Percentiles rank a stretch among this genome's conserved stretches.
Evolutionary conservation across 2,113 vertebrate genomes (phyloP).

Genomic region (Ceratotherium simum): DNA sequence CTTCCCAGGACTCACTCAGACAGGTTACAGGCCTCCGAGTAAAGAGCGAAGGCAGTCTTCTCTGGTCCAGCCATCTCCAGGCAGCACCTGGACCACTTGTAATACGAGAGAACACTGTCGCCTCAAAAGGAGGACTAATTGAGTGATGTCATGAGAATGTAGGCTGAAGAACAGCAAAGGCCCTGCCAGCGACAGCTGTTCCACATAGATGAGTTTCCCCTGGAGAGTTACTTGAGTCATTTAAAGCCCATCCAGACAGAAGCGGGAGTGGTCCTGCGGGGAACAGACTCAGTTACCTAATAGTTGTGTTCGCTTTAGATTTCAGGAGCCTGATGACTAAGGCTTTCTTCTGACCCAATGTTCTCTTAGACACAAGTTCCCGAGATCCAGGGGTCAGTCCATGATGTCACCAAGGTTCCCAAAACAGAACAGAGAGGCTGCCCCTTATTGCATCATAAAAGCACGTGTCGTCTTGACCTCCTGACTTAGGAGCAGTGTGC

Average conservation of each 20-base stretch:
- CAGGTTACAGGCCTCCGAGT: not conserved
- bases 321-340: constrained; percentile 59
- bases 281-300: constrained; percentile 41
- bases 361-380: not conserved
- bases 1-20: not conserved
- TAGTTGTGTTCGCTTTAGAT: not conserved
- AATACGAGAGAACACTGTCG: not conserved
- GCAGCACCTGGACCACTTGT: not conserved
- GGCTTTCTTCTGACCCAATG: constrained; percentile 65
- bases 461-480: constrained; percentile 27
- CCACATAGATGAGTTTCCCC: constrained; percentile 57
- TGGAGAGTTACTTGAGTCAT: constrained; percentile 57
- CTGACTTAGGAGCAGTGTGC: not conserved
- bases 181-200: constrained; percentile 62
- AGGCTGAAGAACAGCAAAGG: constrained; percentile 16
- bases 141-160: constrained; percentile 37
- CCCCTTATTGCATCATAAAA: constrained; percentile 54
- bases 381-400: not conserved
- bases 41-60: not conserved
- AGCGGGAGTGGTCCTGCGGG: not conserved
- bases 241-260: constrained; percentile 48
- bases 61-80: not conserved
- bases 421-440: constrained; percentile 46
- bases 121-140: not conserved
- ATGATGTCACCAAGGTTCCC: constrained; percentile 69